A percentile compares a stretch with the other conserved stretches of the same genome.
Evolutionary conservation across 1,140 invertebrate species (phyloP).

Genomic region (Ditylenchus dipsaci): DNA sequence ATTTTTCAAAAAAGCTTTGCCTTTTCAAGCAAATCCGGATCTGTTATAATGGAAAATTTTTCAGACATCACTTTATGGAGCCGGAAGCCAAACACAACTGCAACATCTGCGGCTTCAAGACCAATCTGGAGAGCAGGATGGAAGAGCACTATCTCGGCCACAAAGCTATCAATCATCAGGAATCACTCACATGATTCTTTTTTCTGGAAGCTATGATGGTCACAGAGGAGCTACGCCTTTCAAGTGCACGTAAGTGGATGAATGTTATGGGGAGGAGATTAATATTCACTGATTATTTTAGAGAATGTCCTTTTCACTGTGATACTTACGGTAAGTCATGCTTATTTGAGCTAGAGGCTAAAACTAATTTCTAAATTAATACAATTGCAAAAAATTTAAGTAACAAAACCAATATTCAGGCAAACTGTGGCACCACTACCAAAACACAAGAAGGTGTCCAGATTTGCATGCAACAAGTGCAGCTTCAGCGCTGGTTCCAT

Average conservation of each 20-base stretch:
- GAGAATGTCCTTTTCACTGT: constrained; percentile 25
- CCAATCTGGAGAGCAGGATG: constrained; percentile 6
- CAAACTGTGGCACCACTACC: constrained; percentile 30
- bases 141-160: constrained; percentile 2
- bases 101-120: constrained; percentile 8
- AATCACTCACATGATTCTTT: not conserved
- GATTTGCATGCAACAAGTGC: constrained; percentile 21
- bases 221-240: constrained; percentile 7
- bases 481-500: constrained; percentile 20
- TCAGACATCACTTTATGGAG: not conserved
- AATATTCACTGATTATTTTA: constrained; percentile 4
- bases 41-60: too few species aligned
- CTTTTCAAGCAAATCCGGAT: too few species aligned
- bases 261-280: not conserved
- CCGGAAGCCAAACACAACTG: constrained; percentile 6
- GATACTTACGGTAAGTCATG: constrained; percentile 1
- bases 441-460: constrained; percentile 20
- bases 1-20: too few species aligned
- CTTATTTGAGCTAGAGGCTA: too few species aligned
- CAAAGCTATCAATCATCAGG: not conserved
- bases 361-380: too few species aligned
- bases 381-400: not conserved
- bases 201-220: not conserved
- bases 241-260: constrained; percentile 17
- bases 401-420: not conserved